phyloP scores from a whole-genome alignment of 1,140 invertebrate species.

The Drosophila gunungcola region DNA sequence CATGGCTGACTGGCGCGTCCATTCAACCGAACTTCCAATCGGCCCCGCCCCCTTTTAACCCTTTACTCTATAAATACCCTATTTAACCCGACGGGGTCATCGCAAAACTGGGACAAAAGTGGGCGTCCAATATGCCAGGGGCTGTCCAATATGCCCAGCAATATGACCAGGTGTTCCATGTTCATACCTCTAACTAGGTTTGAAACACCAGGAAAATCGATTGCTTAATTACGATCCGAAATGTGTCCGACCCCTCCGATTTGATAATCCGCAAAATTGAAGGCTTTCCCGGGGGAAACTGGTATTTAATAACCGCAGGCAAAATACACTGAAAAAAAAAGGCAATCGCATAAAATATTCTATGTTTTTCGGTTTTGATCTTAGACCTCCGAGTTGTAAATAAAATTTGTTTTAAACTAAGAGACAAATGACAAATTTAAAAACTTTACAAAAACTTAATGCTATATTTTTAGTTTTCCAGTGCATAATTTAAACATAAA shows the following conservation, averaged over 20 bases:
- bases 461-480: too few relatives aligned
- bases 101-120: constrained; percentile 23
- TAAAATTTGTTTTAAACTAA: too few relatives aligned
- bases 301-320: constrained; percentile 21
- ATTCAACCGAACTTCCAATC: constrained; percentile 3
- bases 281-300: background rate
- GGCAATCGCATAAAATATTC: too few relatives aligned
- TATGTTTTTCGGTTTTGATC: too few relatives aligned
- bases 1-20: constrained; percentile 23
- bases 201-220: constrained; percentile 13
- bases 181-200: background rate
- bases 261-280: constrained; percentile 1
- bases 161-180: constrained; percentile 8
- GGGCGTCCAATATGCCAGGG: constrained; percentile 4
- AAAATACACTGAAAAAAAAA: background rate
- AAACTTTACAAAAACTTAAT: too few relatives aligned
- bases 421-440: too few relatives aligned
- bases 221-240: constrained; percentile 37
- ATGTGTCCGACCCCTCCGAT: constrained; percentile 1
- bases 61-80: background rate
- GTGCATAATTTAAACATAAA: too few relatives aligned
- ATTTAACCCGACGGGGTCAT: constrained; percentile 14
- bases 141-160: background rate
- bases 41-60: background rate
- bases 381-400: too few relatives aligned